phyloP scores from a whole-genome alignment of 2,797 vertebrate species.

The Catamblyrhynchus diadema region DNA sequence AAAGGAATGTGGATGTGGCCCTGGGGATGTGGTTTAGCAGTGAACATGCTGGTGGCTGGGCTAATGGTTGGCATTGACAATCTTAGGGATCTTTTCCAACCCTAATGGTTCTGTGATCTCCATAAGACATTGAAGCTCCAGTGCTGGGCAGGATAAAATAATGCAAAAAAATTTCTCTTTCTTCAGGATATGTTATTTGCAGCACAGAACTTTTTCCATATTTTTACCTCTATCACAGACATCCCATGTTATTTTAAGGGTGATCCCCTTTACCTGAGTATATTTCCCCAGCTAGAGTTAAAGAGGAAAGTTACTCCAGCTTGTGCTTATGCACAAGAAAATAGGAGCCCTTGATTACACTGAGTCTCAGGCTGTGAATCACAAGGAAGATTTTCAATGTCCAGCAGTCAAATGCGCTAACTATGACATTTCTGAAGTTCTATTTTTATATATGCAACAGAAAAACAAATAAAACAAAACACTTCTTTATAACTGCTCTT shows the following conservation, averaged over 20 bases:
- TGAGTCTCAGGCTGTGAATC: slow-evolving; percentile 77
- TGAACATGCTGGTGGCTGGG: background rate
- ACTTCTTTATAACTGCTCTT: slow-evolving; percentile 58
- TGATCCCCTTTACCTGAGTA: background rate
- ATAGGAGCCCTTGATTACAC: slow-evolving; percentile 80
- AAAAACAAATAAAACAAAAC: slow-evolving; percentile 1
- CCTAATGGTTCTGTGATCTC: background rate
- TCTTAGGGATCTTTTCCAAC: background rate
- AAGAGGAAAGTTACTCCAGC: slow-evolving; percentile 10
- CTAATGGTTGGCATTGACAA: background rate
- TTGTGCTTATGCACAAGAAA: slow-evolving; percentile 18
- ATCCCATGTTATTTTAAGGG: background rate
- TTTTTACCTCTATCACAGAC: background rate
- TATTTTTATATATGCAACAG: slow-evolving; percentile 65
- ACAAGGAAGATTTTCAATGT: slow-evolving; percentile 76
- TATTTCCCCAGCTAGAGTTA: background rate
- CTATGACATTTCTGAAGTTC: slow-evolving; percentile 74
- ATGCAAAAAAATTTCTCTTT: background rate
- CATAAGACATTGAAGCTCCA: background rate
- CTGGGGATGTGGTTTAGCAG: background rate
- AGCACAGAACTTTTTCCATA: background rate
- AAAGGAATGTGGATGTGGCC: background rate
- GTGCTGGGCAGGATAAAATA: slow-evolving; percentile 25
- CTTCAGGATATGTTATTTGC: background rate
- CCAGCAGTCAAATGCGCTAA: slow-evolving; percentile 70